phyloP scores from a whole-genome alignment of 2,888 invertebrate genomes.

The Punctoribates punctum region DNA sequence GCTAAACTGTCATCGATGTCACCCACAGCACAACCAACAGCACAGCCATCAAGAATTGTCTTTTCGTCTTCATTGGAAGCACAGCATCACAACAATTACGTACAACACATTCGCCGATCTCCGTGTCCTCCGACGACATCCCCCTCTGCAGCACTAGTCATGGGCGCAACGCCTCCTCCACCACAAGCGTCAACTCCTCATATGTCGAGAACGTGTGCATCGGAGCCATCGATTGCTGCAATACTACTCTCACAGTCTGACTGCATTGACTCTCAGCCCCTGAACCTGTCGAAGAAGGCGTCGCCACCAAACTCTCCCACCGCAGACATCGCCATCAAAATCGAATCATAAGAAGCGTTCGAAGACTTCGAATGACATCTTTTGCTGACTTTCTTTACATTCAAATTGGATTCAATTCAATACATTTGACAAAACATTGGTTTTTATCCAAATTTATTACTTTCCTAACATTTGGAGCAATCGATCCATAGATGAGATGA shows the following conservation, averaged over 20 bases:
- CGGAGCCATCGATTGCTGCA: conserved; percentile 39
- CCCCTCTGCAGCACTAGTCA: conserved; percentile 10
- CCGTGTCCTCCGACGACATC: conserved; percentile 37
- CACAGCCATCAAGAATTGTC: conserved; percentile 42
- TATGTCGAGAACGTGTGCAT: conserved; percentile 10
- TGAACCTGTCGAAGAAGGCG: conserved; percentile 78
- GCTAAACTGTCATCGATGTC: conserved; percentile 32
- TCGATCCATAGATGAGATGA: neutral
- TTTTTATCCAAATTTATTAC: neutral
- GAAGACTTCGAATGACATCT: neutral
- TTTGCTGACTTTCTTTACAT: neutral
- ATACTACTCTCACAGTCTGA: conserved; percentile 42
- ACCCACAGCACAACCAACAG: conserved; percentile 40
- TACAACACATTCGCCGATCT: conserved; percentile 41
- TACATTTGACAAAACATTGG: conserved; percentile 2
- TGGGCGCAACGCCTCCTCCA: conserved; percentile 26
- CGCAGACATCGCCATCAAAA: conserved; percentile 34
- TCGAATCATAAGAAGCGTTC: conserved; percentile 15
- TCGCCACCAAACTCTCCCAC: conserved; percentile 38
- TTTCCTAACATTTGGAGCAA: neutral
- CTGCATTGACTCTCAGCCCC: conserved; percentile 57
- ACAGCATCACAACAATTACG: conserved; percentile 31
- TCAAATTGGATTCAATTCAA: conserved; percentile 34
- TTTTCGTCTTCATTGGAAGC: conserved; percentile 40
- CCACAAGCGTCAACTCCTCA: conserved; percentile 38